Percentiles rank a stretch among this genome's conserved stretches.
Evolutionary conservation across 2,888 invertebrate species (phyloP).

Genomic region (Polymixis lichenea): DNA sequence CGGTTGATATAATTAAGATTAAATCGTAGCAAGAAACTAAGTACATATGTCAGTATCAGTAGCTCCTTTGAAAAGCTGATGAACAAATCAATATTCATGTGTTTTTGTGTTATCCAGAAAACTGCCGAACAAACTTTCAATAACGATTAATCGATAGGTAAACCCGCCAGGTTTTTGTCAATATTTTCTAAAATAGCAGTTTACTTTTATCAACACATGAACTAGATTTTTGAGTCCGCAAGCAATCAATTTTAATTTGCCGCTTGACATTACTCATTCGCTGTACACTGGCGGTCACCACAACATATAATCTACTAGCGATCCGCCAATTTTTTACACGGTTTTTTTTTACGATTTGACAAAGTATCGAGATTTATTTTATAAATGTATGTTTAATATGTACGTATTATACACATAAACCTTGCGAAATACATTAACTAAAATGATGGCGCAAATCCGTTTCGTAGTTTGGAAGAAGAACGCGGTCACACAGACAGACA

Average conservation of each 20-base stretch:
- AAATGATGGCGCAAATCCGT: not conserved
- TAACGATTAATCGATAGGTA: not conserved
- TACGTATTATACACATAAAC: not conserved
- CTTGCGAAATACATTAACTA: not conserved
- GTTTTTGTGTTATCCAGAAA: not conserved
- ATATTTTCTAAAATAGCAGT: slow-evolving; percentile 25
- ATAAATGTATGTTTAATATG: not conserved
- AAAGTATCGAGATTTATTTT: not conserved
- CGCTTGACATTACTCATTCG: slow-evolving; percentile 41
- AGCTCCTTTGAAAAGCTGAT: not conserved
- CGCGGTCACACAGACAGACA: not conserved
- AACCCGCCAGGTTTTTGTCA: not conserved
- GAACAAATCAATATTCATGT: not conserved
- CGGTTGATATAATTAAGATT: not conserved
- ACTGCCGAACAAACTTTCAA: not conserved
- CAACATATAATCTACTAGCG: not conserved
- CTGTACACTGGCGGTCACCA: slow-evolving; percentile 36
- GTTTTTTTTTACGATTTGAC: not conserved
- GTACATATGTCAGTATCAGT: no score
- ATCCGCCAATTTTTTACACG: not conserved
- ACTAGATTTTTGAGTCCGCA: slow-evolving; percentile 33
- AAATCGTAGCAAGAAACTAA: not conserved
- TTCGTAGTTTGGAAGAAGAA: not conserved
- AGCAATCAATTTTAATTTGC: slow-evolving; percentile 57
- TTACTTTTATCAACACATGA: slow-evolving; percentile 1